These are phyloP conservation scores for Uromys caudimaculatus DNA, from an alignment of 2,797 vertebrate species.

Conservation along the genomic window DNA sequence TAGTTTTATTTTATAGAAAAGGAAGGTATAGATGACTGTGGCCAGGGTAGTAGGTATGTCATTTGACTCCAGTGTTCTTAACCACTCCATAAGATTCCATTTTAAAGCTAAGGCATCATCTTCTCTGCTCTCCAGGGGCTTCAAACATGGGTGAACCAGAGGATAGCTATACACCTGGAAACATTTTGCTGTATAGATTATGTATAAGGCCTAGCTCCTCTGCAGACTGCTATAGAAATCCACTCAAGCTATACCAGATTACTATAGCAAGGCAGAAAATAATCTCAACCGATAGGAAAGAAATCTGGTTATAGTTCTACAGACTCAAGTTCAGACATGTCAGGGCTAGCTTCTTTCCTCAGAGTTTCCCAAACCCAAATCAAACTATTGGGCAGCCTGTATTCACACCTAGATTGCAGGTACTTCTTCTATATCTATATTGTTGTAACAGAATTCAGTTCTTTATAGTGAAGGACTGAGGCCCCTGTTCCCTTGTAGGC, in stretches of 20 bases:
- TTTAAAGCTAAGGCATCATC: not conserved
- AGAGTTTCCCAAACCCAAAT: not conserved
- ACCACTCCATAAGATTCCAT: fast-evolving
- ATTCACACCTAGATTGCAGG: not conserved
- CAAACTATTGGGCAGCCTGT: not conserved
- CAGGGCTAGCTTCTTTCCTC: not conserved
- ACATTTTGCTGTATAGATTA: not conserved
- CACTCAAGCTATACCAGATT: not conserved
- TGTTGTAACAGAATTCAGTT: not conserved
- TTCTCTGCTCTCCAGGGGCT: not conserved
- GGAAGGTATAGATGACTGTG: not conserved
- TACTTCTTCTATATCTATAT: not conserved
- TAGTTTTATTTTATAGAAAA: not conserved
- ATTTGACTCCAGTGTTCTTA: not conserved
- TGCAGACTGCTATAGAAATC: not conserved
- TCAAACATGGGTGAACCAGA: fast-evolving
- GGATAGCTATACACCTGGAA: not conserved
- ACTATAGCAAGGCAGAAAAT: not conserved
- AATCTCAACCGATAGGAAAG: not conserved
- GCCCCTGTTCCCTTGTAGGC: not conserved
- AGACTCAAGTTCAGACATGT: not conserved
- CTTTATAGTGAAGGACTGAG: not conserved
- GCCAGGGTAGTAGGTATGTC: not conserved
- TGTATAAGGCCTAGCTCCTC: not conserved
- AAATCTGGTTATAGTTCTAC: not conserved